Conservation (phyloP, 2,797 vertebrate genomes). For the Enteromius radiatus region DNA sequence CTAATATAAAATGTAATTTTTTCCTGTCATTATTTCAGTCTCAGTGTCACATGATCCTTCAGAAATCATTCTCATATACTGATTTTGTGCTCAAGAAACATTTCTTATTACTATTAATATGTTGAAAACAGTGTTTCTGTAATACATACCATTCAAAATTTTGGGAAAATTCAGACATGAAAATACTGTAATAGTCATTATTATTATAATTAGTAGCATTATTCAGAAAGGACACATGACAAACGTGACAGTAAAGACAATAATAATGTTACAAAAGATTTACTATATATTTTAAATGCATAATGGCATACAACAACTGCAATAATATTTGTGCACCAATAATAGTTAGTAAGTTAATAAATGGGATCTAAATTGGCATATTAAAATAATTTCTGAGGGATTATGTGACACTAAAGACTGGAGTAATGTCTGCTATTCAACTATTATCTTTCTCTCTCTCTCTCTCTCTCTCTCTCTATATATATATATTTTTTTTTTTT, state of each 20-base stretch:
- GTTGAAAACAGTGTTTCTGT: not conserved
- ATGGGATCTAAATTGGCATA: not conserved
- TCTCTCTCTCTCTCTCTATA: too few relatives aligned
- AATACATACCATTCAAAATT: not conserved
- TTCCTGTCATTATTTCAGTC: not conserved
- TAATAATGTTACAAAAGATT: not conserved
- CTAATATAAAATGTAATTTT: not conserved
- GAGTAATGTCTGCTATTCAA: not conserved
- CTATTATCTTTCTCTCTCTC: too few relatives aligned
- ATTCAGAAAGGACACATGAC: not conserved
- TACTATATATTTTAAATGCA: not conserved
- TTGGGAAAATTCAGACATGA: not conserved
- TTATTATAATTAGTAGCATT: too few relatives aligned
- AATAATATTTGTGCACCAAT: not conserved
- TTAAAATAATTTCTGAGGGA: not conserved
- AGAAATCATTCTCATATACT: not conserved
- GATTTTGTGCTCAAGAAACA: not conserved
- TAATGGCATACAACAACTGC: not conserved
- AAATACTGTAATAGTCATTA: too few relatives aligned
- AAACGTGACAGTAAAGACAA: not conserved
- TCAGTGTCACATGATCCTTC: not conserved
- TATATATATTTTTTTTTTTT: too few relatives aligned
- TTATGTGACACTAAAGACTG: not conserved
- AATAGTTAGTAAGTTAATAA: not conserved
- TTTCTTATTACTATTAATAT: not conserved